These are phyloP conservation scores for Patiria pectinifera DNA, from an alignment of 53 echinoderm and acorn worm genomes.

Conservation along the genomic window DNA sequence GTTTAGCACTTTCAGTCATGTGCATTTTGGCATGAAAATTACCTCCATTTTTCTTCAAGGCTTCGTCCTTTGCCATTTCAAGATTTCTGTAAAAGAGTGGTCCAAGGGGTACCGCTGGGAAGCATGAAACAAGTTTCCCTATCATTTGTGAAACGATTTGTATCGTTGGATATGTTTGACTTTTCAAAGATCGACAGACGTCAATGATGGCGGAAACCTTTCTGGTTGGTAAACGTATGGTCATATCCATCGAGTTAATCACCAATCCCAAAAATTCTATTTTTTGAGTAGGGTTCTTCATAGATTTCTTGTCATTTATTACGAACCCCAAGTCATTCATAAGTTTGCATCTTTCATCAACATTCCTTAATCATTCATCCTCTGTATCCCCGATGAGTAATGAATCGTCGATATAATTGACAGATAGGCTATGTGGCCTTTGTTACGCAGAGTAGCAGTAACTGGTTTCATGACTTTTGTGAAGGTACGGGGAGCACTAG, in stretches of 20 bases:
- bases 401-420: constrained; percentile 9
- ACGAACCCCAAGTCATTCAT: not conserved
- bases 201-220: not conserved
- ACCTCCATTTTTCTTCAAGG: constrained; percentile 20
- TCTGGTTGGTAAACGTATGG: constrained; percentile 5
- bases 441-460: not conserved
- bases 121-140: constrained; percentile 27
- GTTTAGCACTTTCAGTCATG: not conserved
- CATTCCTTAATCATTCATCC: not conserved
- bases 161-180: not conserved
- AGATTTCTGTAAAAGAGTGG: constrained; percentile 36
- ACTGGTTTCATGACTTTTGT: constrained; percentile 10
- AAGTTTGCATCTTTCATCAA: not conserved
- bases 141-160: constrained; percentile 22
- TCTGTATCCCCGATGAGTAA: constrained; percentile 5
- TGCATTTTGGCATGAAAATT: constrained; percentile 32
- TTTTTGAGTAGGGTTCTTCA: not conserved
- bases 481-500: constrained; percentile 10
- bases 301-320: not conserved
- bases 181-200: not conserved
- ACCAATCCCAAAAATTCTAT: not conserved
- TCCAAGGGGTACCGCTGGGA: constrained; percentile 29
- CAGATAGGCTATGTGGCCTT: not conserved
- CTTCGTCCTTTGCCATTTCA: constrained; percentile 28
- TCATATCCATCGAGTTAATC: constrained; percentile 1